Base-by-base conservation (phyloP, 2,888 invertebrate genomes). In the Acanthosepion pharaonis region DNA sequence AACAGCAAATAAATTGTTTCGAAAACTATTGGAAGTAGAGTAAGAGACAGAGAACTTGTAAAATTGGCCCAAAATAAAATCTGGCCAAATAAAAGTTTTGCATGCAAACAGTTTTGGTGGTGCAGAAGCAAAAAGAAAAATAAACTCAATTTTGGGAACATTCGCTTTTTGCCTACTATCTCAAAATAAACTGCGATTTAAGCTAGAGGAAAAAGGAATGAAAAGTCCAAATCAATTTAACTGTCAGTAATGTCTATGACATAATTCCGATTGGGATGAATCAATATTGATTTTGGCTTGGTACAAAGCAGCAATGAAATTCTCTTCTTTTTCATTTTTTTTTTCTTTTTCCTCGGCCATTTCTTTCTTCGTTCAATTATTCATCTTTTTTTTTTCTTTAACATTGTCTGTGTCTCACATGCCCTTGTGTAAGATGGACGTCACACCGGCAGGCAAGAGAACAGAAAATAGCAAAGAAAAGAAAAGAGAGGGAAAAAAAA, bases 161-260 rank as follows among this genome's bases (percentile, higher is more conserved):
- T n/a, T 78, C 15, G 78, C n/a, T 33, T 78, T 78, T 33, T 33
- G 78, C 78, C n/a, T 33, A 33, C 78, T n/a, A 78, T n/a, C 28
- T 28, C 28, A n/a, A 78, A 78, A 78, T 78, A 28, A 78, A 15
- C n/a, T 9, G n/a, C n/a, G 18, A 78, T n/a, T 78, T 78, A 33
- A 78, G n/a, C n/a, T 15, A 23, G n/a, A n/a, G 78, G 15, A 78
- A 78, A 9, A 15, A 78, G 78, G n/a, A 78, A 78, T 78, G 78
- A 78, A 78, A 78, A n/a, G n/a, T 78, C n/a, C 78, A 15, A 78
- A 78, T 78, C 78, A 78, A 78, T 78, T 78, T n/a, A n/a, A 78
- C 78, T 78, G n/a, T 33, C 78, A n/a, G n/a, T n/a, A n/a, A 78
- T n/a, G 78, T 78, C 78, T 78, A 33, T 78, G 78, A 78, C 78